Percentiles rank a stretch among this genome's conserved stretches.
Conservation (phyloP, 1,140 invertebrate species). For the Conus betulinus region DNA sequence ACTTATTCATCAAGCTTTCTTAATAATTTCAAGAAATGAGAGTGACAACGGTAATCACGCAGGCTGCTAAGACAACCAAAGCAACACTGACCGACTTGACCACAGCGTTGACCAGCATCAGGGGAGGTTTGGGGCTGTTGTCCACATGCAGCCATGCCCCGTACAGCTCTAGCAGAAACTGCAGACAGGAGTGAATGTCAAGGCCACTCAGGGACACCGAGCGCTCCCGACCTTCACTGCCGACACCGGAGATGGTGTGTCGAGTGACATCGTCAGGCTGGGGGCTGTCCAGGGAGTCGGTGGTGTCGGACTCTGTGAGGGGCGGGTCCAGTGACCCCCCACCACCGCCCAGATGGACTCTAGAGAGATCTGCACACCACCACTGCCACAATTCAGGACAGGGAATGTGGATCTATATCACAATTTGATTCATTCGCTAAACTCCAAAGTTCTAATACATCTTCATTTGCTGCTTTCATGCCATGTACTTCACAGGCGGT, state of each 20-base stretch:
- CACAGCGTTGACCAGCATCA: conserved; percentile 82
- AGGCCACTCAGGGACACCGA: conserved; percentile 77
- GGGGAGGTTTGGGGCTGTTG: conserved; percentile 77
- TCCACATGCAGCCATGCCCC: conserved; percentile 83
- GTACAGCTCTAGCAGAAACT: conserved; percentile 88
- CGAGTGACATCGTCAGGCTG: conserved; percentile 34
- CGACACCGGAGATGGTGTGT: neutral
- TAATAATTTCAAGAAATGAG: too few species aligned
- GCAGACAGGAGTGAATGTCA: conserved; percentile 91
- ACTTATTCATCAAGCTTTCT: too few species aligned
- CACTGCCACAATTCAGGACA: too few species aligned
- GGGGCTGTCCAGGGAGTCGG: conserved; percentile 67
- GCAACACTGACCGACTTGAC: conserved; percentile 79
- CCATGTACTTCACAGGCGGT: too few species aligned
- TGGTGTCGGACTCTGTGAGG: conserved; percentile 64
- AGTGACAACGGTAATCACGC: too few species aligned
- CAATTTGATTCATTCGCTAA: too few species aligned
- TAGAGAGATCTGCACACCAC: conserved; percentile 65
- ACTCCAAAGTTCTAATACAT: too few species aligned
- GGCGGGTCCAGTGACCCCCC: conserved; percentile 64
- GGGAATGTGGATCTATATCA: too few species aligned
- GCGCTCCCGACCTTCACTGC: conserved; percentile 27
- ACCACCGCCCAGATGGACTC: conserved; percentile 74
- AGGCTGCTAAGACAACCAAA: too few species aligned
- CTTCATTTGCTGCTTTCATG: too few species aligned